phyloP scores from a whole-genome alignment of 2,888 invertebrate genomes.

The Acronicta leporina region DNA sequence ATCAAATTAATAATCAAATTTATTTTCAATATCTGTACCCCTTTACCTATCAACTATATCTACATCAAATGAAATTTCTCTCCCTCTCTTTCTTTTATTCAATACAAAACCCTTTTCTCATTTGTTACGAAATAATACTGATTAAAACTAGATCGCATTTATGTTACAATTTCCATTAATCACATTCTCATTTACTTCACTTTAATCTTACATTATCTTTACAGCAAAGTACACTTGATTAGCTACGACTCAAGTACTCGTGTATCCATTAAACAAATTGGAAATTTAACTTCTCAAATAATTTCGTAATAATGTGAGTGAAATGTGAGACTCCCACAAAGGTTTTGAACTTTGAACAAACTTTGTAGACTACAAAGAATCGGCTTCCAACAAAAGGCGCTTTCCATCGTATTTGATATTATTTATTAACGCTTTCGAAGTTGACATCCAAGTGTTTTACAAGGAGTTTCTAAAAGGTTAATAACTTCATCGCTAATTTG shows the following conservation, averaged over 20 bases:
- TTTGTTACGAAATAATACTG: neutral
- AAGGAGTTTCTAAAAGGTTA: slow-evolving; percentile 15
- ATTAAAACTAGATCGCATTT: slow-evolving; percentile 1
- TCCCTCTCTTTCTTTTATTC: too few relatives aligned
- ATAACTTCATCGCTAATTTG: slow-evolving; percentile 23
- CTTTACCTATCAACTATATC: too few relatives aligned
- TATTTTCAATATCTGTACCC: too few relatives aligned
- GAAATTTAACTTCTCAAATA: slow-evolving; percentile 51
- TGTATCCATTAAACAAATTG: slow-evolving; percentile 59
- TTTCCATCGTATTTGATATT: slow-evolving; percentile 47
- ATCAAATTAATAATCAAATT: too few relatives aligned
- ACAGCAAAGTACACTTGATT: slow-evolving; percentile 40
- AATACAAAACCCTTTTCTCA: neutral
- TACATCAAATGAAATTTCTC: too few relatives aligned
- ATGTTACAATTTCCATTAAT: slow-evolving; percentile 33
- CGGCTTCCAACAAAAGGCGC: slow-evolving; percentile 40
- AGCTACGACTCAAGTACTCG: slow-evolving; percentile 34
- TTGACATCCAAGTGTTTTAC: slow-evolving; percentile 42
- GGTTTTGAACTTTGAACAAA: slow-evolving; percentile 53
- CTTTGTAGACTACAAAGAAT: slow-evolving; percentile 59
- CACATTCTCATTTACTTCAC: slow-evolving; percentile 31
- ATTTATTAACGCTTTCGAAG: slow-evolving; percentile 54
- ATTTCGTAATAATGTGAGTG: slow-evolving; percentile 55
- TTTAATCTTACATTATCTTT: slow-evolving; percentile 40
- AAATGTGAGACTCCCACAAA: slow-evolving; percentile 54